A percentile compares a stretch with the other conserved stretches of the same genome.
phyloP scores from a whole-genome alignment of 2,113 vertebrate species.

The Scortum barcoo region DNA sequence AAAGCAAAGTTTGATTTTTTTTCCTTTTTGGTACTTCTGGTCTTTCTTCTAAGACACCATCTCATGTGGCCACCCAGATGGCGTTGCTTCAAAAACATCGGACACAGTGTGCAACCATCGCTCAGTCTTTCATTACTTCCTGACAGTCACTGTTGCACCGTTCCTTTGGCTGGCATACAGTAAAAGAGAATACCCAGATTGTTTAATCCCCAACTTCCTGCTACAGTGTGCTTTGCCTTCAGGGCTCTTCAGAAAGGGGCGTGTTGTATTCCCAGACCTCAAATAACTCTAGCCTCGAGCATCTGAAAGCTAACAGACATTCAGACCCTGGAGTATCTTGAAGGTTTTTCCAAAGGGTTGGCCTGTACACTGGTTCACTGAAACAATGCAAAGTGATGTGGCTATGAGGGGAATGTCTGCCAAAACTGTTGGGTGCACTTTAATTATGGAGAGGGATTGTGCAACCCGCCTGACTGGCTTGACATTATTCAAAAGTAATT shows the following conservation, averaged over 20 bases:
- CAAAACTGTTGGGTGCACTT: conserved; percentile 73
- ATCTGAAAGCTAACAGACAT: conserved; percentile 56
- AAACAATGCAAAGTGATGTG: conserved; percentile 61
- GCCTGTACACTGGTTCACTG: conserved; percentile 27
- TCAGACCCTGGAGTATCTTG: conserved; percentile 39
- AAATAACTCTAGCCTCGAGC: conserved; percentile 44
- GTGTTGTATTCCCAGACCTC: conserved; percentile 37
- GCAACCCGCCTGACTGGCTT: conserved; percentile 71
- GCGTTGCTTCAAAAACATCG: conserved; percentile 1
- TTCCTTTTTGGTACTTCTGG: neutral
- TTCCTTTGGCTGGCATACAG: conserved; percentile 1
- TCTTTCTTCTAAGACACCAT: conserved; percentile 3
- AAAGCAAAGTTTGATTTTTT: neutral
- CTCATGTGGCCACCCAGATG: conserved; percentile 1
- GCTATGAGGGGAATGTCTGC: conserved; percentile 63
- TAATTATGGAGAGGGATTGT: conserved; percentile 79
- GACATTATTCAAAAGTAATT: conserved; percentile 80
- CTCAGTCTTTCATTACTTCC: conserved; percentile 18
- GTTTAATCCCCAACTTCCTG: conserved; percentile 26
- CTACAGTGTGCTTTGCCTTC: conserved; percentile 17
- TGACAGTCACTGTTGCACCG: neutral
- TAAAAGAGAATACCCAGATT: conserved; percentile 19
- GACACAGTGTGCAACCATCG: neutral
- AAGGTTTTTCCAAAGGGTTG: conserved; percentile 45
- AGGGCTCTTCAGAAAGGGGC: conserved; percentile 22